Base-by-base conservation (phyloP, 2,113 vertebrate genomes). In the Oryzias woworae region DNA sequence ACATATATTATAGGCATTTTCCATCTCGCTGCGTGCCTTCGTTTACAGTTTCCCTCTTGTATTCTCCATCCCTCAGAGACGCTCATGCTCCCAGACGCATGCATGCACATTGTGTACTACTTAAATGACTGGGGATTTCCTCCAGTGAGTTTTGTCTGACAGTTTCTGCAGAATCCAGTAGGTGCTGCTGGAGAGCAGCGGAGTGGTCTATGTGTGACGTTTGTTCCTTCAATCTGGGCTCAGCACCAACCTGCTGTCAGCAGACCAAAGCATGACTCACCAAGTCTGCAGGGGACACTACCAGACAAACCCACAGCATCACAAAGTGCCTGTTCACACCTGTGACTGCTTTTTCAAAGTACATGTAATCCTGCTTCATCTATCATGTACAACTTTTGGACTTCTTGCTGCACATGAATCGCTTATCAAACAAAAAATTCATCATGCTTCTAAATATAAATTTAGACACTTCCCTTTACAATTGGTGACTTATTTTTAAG, bases 121-220 rank as follows among this genome's bases (percentile, higher is more conserved):
- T 28, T 6, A 28, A 28, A 28, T 28, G 26, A 28, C 7, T 28
- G 44, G 15, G 22, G 7, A 43, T 18, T 51, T 20, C 26, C 7
- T 7, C 7, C 5, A 13, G 41, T 71, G 51, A 23, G 2, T 53
- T 45, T 42, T 51, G 23, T 63, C n/a, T 69, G 81, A n/a, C 72
- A 22, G 6, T 60, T 56, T 42, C 7, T 46, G 45, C 52, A 47
- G 55, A 23, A 43, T 62, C 87, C 90, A 87, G 87, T 85, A 90
- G 90, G 85, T 85, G 87, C 80, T 87, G 83, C 86, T 89, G 76
- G 58, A 84, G 87, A 85, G 85, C 78, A 86, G 71, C 36, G 26
- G 20, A 78, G 66, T 20, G 44, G 22, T 22, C 12, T 1, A 10
- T 53, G 36, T 41, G 42, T 59, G 36, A 52, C 5, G 62, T 60